Conservation (phyloP, 2,797 vertebrate species). For the Scolopax rusticola region DNA sequence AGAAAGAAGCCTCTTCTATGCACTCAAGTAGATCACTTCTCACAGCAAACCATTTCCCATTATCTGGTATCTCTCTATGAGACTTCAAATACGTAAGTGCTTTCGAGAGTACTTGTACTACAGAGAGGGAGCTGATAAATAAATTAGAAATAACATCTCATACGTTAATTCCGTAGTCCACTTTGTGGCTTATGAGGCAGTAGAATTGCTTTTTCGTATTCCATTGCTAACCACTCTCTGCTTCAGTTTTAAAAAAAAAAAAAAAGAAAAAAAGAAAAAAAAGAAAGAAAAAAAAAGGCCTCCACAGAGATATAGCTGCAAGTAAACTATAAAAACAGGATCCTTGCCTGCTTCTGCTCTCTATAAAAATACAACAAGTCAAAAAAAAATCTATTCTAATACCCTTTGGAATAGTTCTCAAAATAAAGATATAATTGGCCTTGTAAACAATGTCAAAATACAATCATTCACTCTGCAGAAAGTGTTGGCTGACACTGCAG, state of each 20-base stretch:
- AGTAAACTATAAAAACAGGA: constrained; percentile 18
- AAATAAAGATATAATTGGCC: constrained; percentile 54
- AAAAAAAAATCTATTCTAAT: neutral
- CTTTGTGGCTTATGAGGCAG: constrained; percentile 70
- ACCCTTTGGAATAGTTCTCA: constrained; percentile 29
- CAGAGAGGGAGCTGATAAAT: constrained; percentile 33
- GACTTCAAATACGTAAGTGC: constrained; percentile 52
- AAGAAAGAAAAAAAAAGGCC: neutral
- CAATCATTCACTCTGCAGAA: constrained; percentile 40
- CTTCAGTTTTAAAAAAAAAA: neutral
- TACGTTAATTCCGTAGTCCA: constrained; percentile 67
- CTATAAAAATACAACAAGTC: neutral
- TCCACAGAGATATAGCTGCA: neutral
- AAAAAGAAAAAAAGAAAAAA: too few species aligned
- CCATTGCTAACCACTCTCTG: constrained; percentile 66
- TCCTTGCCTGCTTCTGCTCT: neutral
- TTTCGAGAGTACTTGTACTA: constrained; percentile 58
- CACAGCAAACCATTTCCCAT: constrained; percentile 68
- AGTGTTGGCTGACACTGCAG: neutral
- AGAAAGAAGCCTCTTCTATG: constrained; percentile 64
- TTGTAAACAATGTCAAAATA: constrained; percentile 40
- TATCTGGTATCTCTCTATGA: constrained; percentile 42
- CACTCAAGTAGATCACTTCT: constrained; percentile 64
- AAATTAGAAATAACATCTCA: constrained; percentile 72
- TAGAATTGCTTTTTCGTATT: constrained; percentile 67